A percentile compares a stretch with the other conserved stretches of the same genome.
Evolutionary conservation across 2,113 vertebrate genomes (phyloP).

Genomic region (Dipodomys ordii): DNA sequence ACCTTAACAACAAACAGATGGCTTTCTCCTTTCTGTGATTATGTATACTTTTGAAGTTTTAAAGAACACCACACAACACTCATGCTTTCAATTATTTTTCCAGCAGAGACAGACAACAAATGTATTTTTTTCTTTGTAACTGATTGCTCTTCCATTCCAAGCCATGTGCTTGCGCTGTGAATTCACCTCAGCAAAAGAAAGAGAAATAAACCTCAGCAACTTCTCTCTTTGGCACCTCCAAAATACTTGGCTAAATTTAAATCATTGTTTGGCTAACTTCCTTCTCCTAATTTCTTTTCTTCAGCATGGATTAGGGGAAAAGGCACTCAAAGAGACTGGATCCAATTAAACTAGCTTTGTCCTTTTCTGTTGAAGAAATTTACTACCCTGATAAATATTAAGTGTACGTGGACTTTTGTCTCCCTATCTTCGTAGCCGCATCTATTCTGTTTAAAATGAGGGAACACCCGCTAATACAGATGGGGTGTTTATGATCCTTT

Average conservation of each 20-base stretch:
- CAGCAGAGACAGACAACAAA: conserved; percentile 85
- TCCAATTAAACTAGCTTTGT: conserved; percentile 73
- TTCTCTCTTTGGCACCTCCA: conserved; percentile 75
- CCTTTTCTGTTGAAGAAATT: conserved; percentile 45
- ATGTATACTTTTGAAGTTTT: conserved; percentile 87
- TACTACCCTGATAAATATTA: conserved; percentile 45
- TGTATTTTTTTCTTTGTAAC: conserved; percentile 84
- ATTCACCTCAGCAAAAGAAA: conserved; percentile 79
- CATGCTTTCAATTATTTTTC: conserved; percentile 89
- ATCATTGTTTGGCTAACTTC: conserved; percentile 72
- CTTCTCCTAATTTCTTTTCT: conserved; percentile 41
- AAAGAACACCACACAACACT: conserved; percentile 83
- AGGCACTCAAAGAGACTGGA: conserved; percentile 25
- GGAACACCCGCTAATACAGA: neutral
- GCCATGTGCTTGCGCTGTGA: conserved; percentile 77
- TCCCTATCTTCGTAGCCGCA: neutral
- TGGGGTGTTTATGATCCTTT: neutral
- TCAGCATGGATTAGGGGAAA: conserved; percentile 52
- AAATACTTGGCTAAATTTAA: conserved; percentile 79
- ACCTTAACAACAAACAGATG: conserved; percentile 89
- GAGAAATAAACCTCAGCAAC: conserved; percentile 81
- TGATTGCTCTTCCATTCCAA: conserved; percentile 85
- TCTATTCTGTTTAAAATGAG: neutral
- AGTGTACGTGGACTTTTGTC: conserved; percentile 21
- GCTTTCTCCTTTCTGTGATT: conserved; percentile 84